phyloP scores from a whole-genome alignment of 2,888 invertebrate genomes.

The Sphinx pinastri region DNA sequence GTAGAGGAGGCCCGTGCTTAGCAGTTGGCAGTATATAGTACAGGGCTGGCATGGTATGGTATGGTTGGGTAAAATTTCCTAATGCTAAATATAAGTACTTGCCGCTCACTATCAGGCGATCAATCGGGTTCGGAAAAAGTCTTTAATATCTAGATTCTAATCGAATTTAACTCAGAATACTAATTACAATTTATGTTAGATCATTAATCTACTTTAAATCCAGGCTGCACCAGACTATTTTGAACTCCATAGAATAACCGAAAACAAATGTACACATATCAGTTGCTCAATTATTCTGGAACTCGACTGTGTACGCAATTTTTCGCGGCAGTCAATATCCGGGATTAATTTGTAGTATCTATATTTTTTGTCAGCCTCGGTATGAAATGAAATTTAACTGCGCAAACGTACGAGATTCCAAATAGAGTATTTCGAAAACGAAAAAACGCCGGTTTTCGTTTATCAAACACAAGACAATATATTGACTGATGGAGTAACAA shows the following conservation, averaged over 20 bases:
- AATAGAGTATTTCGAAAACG: background rate
- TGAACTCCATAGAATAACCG: too few relatives aligned
- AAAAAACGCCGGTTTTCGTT: background rate
- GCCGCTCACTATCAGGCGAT: too few relatives aligned
- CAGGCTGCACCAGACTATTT: too few relatives aligned
- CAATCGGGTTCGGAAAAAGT: background rate
- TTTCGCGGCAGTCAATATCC: background rate
- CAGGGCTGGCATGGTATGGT: too few relatives aligned
- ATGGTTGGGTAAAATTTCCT: too few relatives aligned
- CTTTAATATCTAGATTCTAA: background rate
- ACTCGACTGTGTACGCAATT: background rate
- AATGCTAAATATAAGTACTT: too few relatives aligned
- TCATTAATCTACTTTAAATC: too few relatives aligned
- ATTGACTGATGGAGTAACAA: too few relatives aligned
- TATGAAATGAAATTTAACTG: conserved; percentile 1
- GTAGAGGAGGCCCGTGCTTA: too few relatives aligned
- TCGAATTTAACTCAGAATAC: background rate
- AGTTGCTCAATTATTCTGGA: background rate
- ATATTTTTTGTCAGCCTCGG: background rate
- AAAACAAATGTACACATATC: background rate
- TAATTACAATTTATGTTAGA: background rate
- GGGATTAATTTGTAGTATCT: background rate
- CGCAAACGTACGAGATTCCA: background rate
- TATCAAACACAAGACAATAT: too few relatives aligned
- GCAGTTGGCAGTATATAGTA: too few relatives aligned